Evolutionary conservation across 1,140 invertebrate genomes (phyloP), one percentile per base, ranked within the genome.

Genomic region (Calliopsis andreniformis): DNA sequence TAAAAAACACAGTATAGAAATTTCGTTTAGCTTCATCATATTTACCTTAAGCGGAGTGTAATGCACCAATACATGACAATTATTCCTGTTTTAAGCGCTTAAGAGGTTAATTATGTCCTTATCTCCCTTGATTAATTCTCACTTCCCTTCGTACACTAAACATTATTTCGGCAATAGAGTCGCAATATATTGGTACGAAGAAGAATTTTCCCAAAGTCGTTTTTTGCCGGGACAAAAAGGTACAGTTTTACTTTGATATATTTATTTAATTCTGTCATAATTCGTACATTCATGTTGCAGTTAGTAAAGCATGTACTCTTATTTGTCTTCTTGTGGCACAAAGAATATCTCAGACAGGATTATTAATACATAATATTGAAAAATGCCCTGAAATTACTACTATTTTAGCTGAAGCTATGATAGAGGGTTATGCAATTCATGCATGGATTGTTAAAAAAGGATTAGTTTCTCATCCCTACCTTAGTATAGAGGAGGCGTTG

Each of bases 151-250:
- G n/a, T 90, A 84, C n/a, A 58, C 78, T 23, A 91, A 87, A 80
- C 85, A 90, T 47, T 23, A 23, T 63, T 83, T 71, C 43, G 45
- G 83, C 18, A 72, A 85, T 61, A 25, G 82, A 10, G 76, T 91
- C 8, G 64, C 79, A 49, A 76, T 91, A 35, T 88, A 76, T 43
- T 92, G 90, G 91, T 92, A 90, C 55, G 67, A 90, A 55, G 70
- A 83, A 1, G 86, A 88, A 61, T 92, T 92, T 83, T 86, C 88
- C 0, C 91, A 92, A 85, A 91, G 89, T 79, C 87, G 86, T 49
- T 92, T 91, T 84, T 91, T 91, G 25, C 90, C 90, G 16, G 90
- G 91, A 45, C 91, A 92, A 86, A 84, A 85, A 86, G 62, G 91
- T 92, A 87, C 55, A 59, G 63, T 55, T 16, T 14, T 28, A 23